phyloP scores from a whole-genome alignment of 2,888 invertebrate genomes.

The Nycteola revayana region DNA sequence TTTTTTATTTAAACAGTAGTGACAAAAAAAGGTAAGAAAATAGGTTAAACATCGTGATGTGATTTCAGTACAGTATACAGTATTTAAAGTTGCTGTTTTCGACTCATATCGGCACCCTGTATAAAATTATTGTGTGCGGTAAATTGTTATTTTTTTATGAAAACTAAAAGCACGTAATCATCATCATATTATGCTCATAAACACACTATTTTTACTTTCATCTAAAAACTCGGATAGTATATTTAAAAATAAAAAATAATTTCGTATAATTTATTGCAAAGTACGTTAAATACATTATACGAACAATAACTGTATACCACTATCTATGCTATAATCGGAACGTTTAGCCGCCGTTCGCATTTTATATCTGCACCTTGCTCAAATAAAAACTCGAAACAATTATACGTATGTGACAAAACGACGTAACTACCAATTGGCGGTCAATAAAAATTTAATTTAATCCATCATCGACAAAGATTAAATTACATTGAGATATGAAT shows the following conservation, averaged over 20 bases:
- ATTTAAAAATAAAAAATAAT: constrained; percentile 14
- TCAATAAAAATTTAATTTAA: constrained; percentile 65
- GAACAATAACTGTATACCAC: constrained; percentile 36
- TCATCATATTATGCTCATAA: too few species aligned
- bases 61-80: too few species aligned
- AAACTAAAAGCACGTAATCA: too few species aligned
- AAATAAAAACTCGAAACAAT: constrained; percentile 78
- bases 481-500: constrained; percentile 54
- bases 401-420: constrained; percentile 58
- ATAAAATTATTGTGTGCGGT: too few species aligned
- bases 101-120: too few species aligned
- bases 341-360: constrained; percentile 51
- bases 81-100: too few species aligned
- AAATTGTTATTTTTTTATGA: too few species aligned
- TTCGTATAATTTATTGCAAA: constrained; percentile 25
- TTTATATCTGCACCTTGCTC: constrained; percentile 77
- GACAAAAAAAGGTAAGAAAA: too few species aligned
- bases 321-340: constrained; percentile 49
- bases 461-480: constrained; percentile 57
- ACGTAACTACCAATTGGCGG: constrained; percentile 57
- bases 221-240: constrained; percentile 11
- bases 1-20: too few species aligned
- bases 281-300: constrained; percentile 30
- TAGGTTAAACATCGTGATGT: too few species aligned
- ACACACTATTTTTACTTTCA: constrained; percentile 22